Evolutionary conservation across 2,113 vertebrate genomes (phyloP).

Genomic region (Parotia lawesii): DNA sequence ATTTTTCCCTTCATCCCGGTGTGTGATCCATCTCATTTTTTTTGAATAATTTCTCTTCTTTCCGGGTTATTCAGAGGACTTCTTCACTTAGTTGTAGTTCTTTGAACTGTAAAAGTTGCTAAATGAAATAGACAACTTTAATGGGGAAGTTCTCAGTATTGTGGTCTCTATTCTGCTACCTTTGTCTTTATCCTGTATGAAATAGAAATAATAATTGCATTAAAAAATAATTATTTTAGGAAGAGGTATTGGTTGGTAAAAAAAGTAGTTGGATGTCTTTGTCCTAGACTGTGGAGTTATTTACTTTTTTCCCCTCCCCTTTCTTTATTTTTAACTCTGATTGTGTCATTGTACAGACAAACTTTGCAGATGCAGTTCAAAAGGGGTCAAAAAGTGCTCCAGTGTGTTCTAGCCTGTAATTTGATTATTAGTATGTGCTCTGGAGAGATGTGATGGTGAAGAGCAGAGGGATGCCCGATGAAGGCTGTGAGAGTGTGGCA

Average conservation of each 20-base stretch:
- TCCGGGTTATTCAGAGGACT: background rate
- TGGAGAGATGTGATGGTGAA: background rate
- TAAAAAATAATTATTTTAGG: background rate
- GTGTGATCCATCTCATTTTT: background rate
- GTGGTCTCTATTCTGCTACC: background rate
- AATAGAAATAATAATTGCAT: background rate
- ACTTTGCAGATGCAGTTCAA: background rate
- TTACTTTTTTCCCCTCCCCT: accelerated
- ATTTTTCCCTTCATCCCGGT: background rate
- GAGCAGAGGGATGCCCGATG: accelerated
- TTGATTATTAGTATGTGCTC: background rate
- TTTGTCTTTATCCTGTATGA: background rate
- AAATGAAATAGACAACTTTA: background rate
- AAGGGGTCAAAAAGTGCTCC: background rate
- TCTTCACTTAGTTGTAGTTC: background rate
- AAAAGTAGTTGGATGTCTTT: background rate
- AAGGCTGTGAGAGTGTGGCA: background rate
- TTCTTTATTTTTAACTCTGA: background rate
- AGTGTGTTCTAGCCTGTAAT: background rate
- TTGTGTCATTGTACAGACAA: background rate
- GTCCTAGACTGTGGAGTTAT: too few species aligned
- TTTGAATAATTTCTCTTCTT: background rate
- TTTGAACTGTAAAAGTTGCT: background rate
- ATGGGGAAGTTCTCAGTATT: background rate
- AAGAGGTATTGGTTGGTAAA: background rate